These are phyloP conservation scores for Strigamia crassipes DNA, from an alignment of 2,888 invertebrate species.

Conservation along the genomic window DNA sequence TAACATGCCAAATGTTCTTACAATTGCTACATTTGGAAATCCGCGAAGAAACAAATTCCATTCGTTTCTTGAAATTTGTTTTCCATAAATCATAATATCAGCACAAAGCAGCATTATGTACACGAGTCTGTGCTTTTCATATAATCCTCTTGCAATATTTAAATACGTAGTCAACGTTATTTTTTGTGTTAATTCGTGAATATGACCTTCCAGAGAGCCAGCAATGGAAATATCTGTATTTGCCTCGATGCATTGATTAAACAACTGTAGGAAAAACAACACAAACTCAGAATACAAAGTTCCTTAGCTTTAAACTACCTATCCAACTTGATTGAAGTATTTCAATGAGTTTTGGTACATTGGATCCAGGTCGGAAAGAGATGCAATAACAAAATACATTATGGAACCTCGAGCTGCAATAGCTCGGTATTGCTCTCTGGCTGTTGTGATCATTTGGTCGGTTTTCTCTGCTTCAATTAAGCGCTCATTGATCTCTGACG, in stretches of 20 bases:
- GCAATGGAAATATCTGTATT: not conserved
- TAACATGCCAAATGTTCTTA: slow-evolving; percentile 33
- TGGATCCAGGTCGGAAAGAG: slow-evolving; percentile 57
- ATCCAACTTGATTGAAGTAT: slow-evolving; percentile 5
- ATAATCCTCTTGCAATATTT: slow-evolving; percentile 56
- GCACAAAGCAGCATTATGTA: slow-evolving; percentile 72
- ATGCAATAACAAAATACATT: slow-evolving; percentile 61
- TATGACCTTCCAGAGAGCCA: slow-evolving; percentile 6
- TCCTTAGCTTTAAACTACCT: too few relatives aligned
- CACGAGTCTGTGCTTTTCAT: slow-evolving; percentile 61
- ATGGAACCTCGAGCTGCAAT: slow-evolving; percentile 60
- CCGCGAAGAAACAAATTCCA: slow-evolving; percentile 83
- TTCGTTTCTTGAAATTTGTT: slow-evolving; percentile 66
- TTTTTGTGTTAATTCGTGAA: not conserved
- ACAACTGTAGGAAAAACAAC: slow-evolving; percentile 54
- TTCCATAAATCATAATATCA: slow-evolving; percentile 72
- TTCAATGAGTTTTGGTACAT: slow-evolving; percentile 61
- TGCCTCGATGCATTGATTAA: slow-evolving; percentile 59
- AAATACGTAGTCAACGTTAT: not conserved
- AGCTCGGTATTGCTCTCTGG: slow-evolving; percentile 59
- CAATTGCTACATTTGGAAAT: slow-evolving; percentile 58
- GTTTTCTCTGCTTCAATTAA: slow-evolving; percentile 59
- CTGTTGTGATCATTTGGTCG: slow-evolving; percentile 58
- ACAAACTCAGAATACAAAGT: not conserved
- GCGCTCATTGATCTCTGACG: slow-evolving; percentile 58